These are phyloP conservation scores for Passer domesticus DNA, from an alignment of 2,113 vertebrate species.

Conservation along the genomic window DNA sequence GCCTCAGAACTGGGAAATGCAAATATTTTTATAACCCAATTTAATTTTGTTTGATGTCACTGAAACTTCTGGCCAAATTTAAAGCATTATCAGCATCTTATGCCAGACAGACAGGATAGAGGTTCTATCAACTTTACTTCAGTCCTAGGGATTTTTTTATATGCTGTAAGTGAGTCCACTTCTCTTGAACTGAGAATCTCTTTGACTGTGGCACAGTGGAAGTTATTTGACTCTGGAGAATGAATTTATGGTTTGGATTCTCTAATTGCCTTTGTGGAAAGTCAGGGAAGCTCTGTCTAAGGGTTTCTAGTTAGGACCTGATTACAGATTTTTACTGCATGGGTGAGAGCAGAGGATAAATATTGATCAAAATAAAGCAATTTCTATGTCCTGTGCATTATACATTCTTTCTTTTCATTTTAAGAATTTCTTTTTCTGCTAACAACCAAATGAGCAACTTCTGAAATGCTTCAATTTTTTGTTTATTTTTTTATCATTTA, in stretches of 20 bases:
- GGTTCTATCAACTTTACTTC: neutral
- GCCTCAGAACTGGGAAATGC: neutral
- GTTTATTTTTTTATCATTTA: neutral
- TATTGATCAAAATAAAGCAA: neutral
- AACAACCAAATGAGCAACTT: neutral
- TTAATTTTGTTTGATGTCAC: neutral
- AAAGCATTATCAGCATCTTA: neutral
- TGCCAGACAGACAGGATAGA: neutral
- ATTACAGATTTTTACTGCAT: neutral
- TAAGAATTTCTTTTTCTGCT: neutral
- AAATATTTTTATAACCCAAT: neutral
- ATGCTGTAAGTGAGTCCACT: neutral
- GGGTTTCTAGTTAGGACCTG: neutral
- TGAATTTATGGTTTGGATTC: neutral
- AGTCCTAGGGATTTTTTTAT: neutral
- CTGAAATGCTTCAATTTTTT: neutral
- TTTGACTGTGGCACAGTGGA: neutral
- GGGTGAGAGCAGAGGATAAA: neutral
- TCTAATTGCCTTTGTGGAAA: neutral
- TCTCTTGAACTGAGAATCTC: neutral
- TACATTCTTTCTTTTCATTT: neutral
- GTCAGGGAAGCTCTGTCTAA: neutral
- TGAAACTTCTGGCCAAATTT: neutral
- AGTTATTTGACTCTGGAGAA: neutral
- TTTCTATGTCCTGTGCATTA: neutral